A percentile compares a stretch with the other conserved stretches of the same genome.
These are phyloP conservation scores for Thera obeliscata DNA, from an alignment of 2,888 invertebrate species.

Conservation along the genomic window DNA sequence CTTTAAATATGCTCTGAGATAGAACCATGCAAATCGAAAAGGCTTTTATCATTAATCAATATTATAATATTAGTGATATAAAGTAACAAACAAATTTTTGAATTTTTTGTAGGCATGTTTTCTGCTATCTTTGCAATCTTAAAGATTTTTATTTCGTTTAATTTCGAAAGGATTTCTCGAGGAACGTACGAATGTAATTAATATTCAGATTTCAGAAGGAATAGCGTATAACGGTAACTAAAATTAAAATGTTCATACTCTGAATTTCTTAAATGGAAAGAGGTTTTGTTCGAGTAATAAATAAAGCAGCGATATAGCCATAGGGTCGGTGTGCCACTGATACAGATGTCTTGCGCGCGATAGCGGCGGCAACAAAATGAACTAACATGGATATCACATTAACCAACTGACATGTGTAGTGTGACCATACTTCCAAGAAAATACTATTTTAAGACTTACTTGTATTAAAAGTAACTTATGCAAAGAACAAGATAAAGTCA, in stretches of 20 bases:
- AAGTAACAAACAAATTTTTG: no score
- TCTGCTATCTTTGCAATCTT: no score
- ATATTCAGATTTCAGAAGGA: not conserved
- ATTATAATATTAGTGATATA: no score
- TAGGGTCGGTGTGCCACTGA: slow-evolving; percentile 76
- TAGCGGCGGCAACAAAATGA: slow-evolving; percentile 77
- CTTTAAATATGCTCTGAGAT: no score
- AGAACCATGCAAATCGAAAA: no score
- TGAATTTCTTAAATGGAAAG: slow-evolving; percentile 64
- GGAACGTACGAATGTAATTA: not conserved
- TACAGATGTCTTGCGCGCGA: slow-evolving; percentile 77
- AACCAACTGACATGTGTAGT: slow-evolving; percentile 46
- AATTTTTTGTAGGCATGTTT: no score
- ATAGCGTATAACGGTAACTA: slow-evolving; percentile 9
- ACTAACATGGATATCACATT: slow-evolving; percentile 81
- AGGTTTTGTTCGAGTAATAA: slow-evolving; percentile 68
- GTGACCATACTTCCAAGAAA: slow-evolving; percentile 32
- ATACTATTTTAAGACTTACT: not conserved
- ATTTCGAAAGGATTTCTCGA: not conserved
- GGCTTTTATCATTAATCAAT: no score
- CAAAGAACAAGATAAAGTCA: no score
- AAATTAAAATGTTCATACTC: slow-evolving; percentile 54
- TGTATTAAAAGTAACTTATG: no score
- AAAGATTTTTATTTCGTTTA: no score
- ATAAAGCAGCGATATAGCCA: slow-evolving; percentile 77